Conservation (phyloP, 2,797 vertebrate species). For the Enteromius mattozi region DNA sequence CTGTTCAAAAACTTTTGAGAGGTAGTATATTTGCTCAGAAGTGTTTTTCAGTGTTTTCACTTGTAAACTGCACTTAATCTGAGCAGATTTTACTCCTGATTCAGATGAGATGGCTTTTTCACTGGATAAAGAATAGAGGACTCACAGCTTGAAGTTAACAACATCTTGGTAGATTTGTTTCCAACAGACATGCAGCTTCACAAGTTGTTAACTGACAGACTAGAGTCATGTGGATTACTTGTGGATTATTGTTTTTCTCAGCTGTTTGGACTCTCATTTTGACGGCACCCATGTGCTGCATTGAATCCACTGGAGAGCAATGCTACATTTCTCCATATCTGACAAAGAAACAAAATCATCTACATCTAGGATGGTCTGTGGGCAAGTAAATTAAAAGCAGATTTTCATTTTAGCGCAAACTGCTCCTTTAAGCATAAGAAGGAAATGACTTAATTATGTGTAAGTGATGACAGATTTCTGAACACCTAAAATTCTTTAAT, state of each 20-base stretch:
- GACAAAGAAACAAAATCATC: background rate
- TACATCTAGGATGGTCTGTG: background rate
- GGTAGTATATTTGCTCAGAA: too few species aligned
- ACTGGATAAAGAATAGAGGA: background rate
- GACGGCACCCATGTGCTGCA: background rate
- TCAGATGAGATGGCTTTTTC: background rate
- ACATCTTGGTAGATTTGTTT: too few species aligned
- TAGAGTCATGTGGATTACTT: background rate
- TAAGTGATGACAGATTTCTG: background rate
- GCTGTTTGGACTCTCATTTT: background rate
- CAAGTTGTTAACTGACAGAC: background rate
- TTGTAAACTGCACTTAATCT: background rate
- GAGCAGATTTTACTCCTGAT: background rate
- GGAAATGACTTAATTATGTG: background rate
- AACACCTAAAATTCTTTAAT: constrained; percentile 10
- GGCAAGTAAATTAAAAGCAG: background rate
- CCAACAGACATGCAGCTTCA: background rate
- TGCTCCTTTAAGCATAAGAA: background rate
- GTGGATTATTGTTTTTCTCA: background rate
- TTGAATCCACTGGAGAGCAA: background rate
- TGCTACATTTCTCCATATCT: background rate
- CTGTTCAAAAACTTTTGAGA: too few species aligned
- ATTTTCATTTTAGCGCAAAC: background rate
- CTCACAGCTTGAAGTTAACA: background rate
- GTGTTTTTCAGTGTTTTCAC: too few species aligned